Evolutionary conservation across 2,113 vertebrate species (phyloP).

Genomic region (Scartelaos histophorus): DNA sequence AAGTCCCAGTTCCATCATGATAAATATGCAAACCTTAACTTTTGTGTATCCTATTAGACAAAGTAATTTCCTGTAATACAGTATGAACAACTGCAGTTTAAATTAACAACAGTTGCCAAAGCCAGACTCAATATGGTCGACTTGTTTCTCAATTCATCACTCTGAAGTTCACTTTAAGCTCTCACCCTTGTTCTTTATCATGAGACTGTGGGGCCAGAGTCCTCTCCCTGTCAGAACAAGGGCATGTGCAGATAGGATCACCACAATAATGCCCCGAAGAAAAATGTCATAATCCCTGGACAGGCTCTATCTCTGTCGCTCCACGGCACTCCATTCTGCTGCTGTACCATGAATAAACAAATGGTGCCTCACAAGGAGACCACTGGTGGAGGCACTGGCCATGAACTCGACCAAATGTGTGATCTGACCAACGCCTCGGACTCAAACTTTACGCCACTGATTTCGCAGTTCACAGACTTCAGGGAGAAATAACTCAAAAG

Average conservation of each 20-base stretch:
- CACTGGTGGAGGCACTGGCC: slow-evolving; percentile 1
- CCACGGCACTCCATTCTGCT: slow-evolving; percentile 38
- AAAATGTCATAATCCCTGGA: slow-evolving; percentile 50
- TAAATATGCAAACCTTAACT: no score
- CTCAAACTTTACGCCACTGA: slow-evolving; percentile 2
- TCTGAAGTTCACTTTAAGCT: slow-evolving; percentile 36
- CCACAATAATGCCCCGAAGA: slow-evolving; percentile 45
- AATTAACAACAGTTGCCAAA: not conserved
- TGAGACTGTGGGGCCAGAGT: slow-evolving; percentile 31
- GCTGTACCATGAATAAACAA: slow-evolving; percentile 20
- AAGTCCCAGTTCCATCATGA: no score
- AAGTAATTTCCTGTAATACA: no score
- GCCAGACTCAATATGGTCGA: slow-evolving; percentile 7
- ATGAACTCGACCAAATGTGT: not conserved
- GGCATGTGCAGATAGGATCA: slow-evolving; percentile 44
- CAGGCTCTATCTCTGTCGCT: slow-evolving; percentile 24
- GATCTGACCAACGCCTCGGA: not conserved
- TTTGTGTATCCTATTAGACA: no score
- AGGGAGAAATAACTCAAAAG: not conserved
- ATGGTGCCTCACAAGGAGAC: not conserved
- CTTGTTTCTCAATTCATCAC: slow-evolving; percentile 7
- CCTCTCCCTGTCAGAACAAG: slow-evolving; percentile 49
- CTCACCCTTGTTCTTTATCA: slow-evolving; percentile 33
- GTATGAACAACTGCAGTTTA: no score
- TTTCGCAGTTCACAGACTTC: not conserved